These are phyloP conservation scores for Thera britannica DNA, from an alignment of 2,888 invertebrate genomes.

Conservation along the genomic window DNA sequence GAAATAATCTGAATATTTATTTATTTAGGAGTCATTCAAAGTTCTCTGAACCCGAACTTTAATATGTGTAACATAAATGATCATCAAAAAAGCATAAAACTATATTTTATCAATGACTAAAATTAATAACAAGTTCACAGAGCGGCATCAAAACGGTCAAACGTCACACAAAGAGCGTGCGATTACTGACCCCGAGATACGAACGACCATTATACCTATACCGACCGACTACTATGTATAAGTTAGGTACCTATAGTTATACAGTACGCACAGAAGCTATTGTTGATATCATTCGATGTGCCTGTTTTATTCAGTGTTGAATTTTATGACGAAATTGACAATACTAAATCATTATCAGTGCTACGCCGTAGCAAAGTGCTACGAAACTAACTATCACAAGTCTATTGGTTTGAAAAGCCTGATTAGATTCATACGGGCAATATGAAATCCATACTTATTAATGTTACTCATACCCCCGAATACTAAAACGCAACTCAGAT, in stretches of 20 bases:
- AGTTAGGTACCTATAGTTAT: not conserved
- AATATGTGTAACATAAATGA: not conserved
- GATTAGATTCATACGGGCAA: too few species aligned
- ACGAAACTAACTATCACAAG: conserved; percentile 11
- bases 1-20: not conserved
- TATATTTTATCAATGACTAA: not conserved
- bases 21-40: not conserved
- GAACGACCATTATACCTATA: not conserved
- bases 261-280: not conserved
- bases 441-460: too few species aligned
- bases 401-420: not conserved
- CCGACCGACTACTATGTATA: not conserved
- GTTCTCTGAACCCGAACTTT: not conserved
- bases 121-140: conserved; percentile 6
- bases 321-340: not conserved
- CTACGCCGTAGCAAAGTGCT: conserved; percentile 28
- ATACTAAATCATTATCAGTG: conserved; percentile 10
- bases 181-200: conserved; percentile 52
- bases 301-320: not conserved
- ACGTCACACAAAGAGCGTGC: conserved; percentile 49
- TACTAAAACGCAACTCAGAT: too few species aligned
- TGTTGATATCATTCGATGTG: conserved; percentile 1
- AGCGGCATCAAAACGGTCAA: conserved; percentile 21
- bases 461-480: too few species aligned
- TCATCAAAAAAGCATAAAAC: too few species aligned